phyloP scores from a whole-genome alignment of 2,888 invertebrate species.

The Atrina japonica region DNA sequence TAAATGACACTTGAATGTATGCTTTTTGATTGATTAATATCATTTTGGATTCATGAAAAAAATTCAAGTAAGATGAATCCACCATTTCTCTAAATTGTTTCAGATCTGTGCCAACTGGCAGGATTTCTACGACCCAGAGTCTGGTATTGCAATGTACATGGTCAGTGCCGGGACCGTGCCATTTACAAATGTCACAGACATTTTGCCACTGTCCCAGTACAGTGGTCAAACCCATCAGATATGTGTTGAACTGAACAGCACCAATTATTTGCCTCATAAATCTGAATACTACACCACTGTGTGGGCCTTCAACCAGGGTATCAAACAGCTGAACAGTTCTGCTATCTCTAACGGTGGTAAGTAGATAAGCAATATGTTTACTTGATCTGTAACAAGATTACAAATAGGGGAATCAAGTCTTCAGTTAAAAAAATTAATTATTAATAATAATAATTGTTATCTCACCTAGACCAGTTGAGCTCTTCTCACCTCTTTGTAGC shows the following conservation, averaged over 20 bases:
- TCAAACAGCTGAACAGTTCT: constrained; percentile 58
- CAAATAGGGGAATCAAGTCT: no score
- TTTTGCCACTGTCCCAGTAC: constrained; percentile 43
- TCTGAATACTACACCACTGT: constrained; percentile 53
- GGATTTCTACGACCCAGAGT: constrained; percentile 65
- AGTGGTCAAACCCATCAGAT: constrained; percentile 37
- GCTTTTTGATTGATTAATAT: no score
- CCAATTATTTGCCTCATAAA: constrained; percentile 49
- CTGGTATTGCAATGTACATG: constrained; percentile 59
- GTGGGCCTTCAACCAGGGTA: constrained; percentile 62
- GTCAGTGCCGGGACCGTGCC: constrained; percentile 49
- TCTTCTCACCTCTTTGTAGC: no score
- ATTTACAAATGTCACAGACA: constrained; percentile 32
- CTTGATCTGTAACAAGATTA: no score
- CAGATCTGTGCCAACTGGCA: constrained; percentile 67
- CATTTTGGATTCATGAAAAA: no score
- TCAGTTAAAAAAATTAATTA: no score
- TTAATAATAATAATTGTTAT: no score
- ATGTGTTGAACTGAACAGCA: constrained; percentile 48
- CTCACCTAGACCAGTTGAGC: no score
- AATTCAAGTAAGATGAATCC: no score
- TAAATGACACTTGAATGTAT: no score
- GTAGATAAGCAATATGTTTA: no score
- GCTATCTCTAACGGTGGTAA: constrained; percentile 59
- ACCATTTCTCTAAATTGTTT: no score